Base-by-base conservation (phyloP, 1,140 invertebrate species). In the Neodiprion lecontei region DNA sequence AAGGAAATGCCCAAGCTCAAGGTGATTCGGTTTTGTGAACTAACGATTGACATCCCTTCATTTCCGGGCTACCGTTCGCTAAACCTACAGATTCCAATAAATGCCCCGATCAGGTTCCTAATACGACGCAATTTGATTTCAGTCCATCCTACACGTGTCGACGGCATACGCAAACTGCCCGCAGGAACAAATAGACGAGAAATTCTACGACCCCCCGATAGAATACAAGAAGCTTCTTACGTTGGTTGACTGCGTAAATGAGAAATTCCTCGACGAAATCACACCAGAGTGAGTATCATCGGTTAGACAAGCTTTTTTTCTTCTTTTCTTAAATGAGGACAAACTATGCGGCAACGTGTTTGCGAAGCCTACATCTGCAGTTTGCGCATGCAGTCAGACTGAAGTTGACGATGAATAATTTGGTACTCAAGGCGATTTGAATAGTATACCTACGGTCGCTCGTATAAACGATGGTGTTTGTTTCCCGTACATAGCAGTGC, bases 1-100 rank as follows among this genome's bases (percentile, higher is more conserved):
- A 92, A 91, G 77, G 90, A 92, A 79, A 93, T 95, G 90, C 87
- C 88, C 3, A 86, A 92, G 53, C 80, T 95, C 0, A 91, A 93
- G 89, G 93, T 91, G 81, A 73, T 75, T 71, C 7, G 9, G 9
- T 21, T 23, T 83, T 93, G 12, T 88, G 89, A 84, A 66, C 73
- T 10, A 48, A 80, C 53, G 61, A 40, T 23, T 21, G 72, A n/a
- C 79, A 78, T 14, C 76, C 76, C 14, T 70, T 70, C 66, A 48
- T 74, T 50, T 65, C 80, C 14, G 17, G 80, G 66, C 72, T 76
- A 14, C 50, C 80, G 21, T 78, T 83, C 28, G 28, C 5, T 5
- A 40, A 5, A 40, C 28, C 28, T 3, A 40, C 28, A 5, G 28
- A 40, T 40, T 0, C 28, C 28, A 40, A 40, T 40, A 5, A 40